These are phyloP conservation scores for Hyppa rectilinea DNA, from an alignment of 2,888 invertebrate genomes.

Conservation along the genomic window DNA sequence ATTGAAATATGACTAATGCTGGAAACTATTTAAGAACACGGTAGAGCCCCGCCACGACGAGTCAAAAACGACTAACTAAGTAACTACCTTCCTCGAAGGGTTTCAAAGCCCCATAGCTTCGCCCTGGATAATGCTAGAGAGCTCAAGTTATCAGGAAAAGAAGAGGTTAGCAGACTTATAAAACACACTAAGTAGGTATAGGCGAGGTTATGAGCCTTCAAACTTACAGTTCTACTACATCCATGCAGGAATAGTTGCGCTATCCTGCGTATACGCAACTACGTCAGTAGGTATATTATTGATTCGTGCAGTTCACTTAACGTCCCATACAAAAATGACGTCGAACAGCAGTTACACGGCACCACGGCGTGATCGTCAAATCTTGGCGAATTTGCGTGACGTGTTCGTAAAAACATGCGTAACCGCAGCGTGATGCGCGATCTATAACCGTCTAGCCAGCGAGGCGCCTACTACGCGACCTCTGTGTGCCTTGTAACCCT, in stretches of 20 bases:
- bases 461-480: conserved; percentile 45
- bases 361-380: conserved; percentile 20
- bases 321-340: conserved; percentile 6
- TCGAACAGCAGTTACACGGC: conserved; percentile 1
- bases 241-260: background rate
- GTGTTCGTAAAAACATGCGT: conserved; percentile 35
- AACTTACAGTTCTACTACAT: background rate
- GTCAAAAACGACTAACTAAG: too few species aligned
- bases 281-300: too few species aligned
- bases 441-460: conserved; percentile 56
- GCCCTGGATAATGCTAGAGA: too few species aligned
- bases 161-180: too few species aligned
- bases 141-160: too few species aligned
- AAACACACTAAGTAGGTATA: too few species aligned
- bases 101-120: too few species aligned
- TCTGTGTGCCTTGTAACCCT: conserved; percentile 10
- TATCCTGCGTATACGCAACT: background rate
- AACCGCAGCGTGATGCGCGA: conserved; percentile 30
- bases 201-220: background rate
- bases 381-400: conserved; percentile 21
- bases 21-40: too few species aligned
- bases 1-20: too few species aligned
- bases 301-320: background rate
- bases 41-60: too few species aligned
- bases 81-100: too few species aligned